Evolutionary conservation across 2,888 invertebrate species (phyloP), one percentile per base, ranked within the genome.

Genomic region (Parnassius glacialis): DNA sequence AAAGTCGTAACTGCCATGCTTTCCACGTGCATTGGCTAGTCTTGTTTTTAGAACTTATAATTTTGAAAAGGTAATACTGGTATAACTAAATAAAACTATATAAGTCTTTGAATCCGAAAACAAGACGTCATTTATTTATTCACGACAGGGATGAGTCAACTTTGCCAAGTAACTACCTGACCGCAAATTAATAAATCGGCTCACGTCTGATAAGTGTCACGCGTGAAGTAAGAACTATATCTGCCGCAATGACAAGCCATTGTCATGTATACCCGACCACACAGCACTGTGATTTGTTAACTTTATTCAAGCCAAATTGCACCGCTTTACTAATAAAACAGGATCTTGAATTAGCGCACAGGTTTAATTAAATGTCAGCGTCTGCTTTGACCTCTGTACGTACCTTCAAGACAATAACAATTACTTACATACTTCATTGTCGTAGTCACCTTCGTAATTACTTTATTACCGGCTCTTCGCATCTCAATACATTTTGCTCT

Each of bases 181-280:
- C 62, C 52, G 55, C 62, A 73, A 76, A 81, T 85, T 82, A 83
- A 80, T 79, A 76, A 85, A 81, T 78, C 86, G 70, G 79, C 79
- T 78, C 87, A 87, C 85, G 85, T 84, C 73, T 75, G 73, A 76
- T 76, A 78, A 75, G 74, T 76, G 79, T 74, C 81, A 76, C 74
- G 75, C 74, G 71, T 83, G 83, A 81, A 81, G 82, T 83, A 85
- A 86, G 84, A 83, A 80, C 79, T 85, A 83, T 84, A 81, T 79
- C 74, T 73, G 75, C 68, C 74, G 75, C 78, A 79, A 80, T 82
- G 81, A 80, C 79, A 79, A 70, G 70, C 72, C 77, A 80, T 79
- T 83, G 80, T 78, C 76, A 74, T 73, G 71, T 65, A 64, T 61
- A 63, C 60, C 60, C 51, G 50, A 52, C 55, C 59, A 50, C 62